Evolutionary conservation across 1,140 invertebrate species (phyloP).

Genomic region (Cydia splendana): DNA sequence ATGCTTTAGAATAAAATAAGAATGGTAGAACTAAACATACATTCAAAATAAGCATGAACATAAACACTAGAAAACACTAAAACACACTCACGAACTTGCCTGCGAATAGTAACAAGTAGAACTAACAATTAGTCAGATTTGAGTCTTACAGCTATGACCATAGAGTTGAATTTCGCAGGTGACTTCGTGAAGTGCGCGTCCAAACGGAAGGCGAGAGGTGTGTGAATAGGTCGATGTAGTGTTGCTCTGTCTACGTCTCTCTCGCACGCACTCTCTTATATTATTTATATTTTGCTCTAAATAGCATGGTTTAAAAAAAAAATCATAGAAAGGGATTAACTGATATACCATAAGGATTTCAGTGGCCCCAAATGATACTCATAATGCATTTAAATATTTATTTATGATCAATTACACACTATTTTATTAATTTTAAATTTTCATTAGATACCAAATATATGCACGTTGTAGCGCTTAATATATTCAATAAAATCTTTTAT

Average conservation of each 20-base stretch:
- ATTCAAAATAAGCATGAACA: conserved; percentile 50
- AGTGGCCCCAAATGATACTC: background rate
- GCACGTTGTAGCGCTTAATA: conserved; percentile 37
- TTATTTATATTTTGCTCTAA: conserved; percentile 41
- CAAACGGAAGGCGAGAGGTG: conserved; percentile 70
- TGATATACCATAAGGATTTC: background rate
- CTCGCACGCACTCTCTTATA: conserved; percentile 66
- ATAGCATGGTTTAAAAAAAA: background rate
- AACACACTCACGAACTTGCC: conserved; percentile 74
- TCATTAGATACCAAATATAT: conserved; percentile 36
- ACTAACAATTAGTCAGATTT: conserved; percentile 58
- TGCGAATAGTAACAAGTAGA: conserved; percentile 45
- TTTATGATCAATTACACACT: background rate
- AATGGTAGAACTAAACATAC: conserved; percentile 3
- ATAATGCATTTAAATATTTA: background rate
- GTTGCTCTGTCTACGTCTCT: conserved; percentile 73
- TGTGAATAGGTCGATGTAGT: conserved; percentile 76
- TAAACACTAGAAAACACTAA: conserved; percentile 58
- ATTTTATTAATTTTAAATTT: background rate
- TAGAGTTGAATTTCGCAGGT: conserved; percentile 74
- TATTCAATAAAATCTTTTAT: conserved; percentile 12
- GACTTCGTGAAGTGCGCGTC: conserved; percentile 74
- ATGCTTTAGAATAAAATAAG: background rate
- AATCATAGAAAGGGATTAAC: background rate
- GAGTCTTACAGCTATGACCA: conserved; percentile 50